These are phyloP conservation scores for Phoxinus phoxinus DNA, from an alignment of 2,113 vertebrate species.

Conservation along the genomic window DNA sequence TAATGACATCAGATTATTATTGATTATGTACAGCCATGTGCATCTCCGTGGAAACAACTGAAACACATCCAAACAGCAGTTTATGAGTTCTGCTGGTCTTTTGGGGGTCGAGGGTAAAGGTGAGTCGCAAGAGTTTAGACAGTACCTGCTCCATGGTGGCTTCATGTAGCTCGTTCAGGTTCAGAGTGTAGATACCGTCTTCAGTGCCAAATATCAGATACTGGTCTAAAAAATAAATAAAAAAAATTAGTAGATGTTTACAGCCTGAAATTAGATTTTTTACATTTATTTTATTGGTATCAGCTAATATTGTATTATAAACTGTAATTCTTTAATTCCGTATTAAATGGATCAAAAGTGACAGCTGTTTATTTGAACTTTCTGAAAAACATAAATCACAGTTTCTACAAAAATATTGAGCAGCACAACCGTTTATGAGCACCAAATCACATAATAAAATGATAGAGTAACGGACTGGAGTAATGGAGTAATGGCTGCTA, in stretches of 20 bases:
- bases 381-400: neutral
- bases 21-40: slow-evolving; percentile 97
- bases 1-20: slow-evolving; percentile 98
- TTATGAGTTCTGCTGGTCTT: neutral
- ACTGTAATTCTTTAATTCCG: too few relatives aligned
- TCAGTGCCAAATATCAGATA: slow-evolving; percentile 98
- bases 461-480: neutral
- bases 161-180: slow-evolving; percentile 96
- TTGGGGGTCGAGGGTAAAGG: neutral
- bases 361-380: too few relatives aligned
- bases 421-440: neutral
- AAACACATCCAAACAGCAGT: slow-evolving; percentile 36
- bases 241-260: neutral
- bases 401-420: neutral
- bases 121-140: neutral
- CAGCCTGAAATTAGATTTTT: neutral
- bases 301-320: too few relatives aligned
- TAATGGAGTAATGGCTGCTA: neutral
- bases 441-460: neutral
- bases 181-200: slow-evolving; percentile 97
- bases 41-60: slow-evolving; percentile 95
- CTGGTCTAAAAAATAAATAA: slow-evolving; percentile 73
- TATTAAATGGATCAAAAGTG: too few relatives aligned
- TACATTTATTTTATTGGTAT: too few relatives aligned
- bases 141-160: slow-evolving; percentile 98